Evolutionary conservation across 2,888 invertebrate species (phyloP).

Genomic region (Acrobasis consociella): DNA sequence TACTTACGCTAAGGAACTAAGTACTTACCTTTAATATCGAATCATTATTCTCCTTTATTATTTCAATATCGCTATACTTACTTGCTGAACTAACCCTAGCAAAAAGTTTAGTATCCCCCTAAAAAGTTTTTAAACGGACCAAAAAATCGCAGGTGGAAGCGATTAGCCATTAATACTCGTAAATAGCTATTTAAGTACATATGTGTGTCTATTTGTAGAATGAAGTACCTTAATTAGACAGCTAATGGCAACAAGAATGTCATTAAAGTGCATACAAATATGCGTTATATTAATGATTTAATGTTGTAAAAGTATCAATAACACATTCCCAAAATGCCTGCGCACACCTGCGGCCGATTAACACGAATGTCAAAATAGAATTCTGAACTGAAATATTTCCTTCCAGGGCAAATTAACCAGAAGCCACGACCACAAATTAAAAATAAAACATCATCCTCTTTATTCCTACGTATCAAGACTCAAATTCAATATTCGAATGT

Average conservation of each 20-base stretch:
- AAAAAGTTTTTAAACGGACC: too few species aligned
- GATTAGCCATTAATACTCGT: neutral
- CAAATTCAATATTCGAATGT: constrained; percentile 8
- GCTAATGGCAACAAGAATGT: constrained; percentile 18
- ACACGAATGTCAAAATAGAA: constrained; percentile 78
- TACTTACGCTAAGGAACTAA: too few species aligned
- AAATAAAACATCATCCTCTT: neutral
- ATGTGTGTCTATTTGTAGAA: neutral
- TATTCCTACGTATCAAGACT: constrained; percentile 7
- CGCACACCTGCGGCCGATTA: constrained; percentile 74
- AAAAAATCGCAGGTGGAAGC: neutral
- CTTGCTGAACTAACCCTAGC: too few species aligned
- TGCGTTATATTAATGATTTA: constrained; percentile 23
- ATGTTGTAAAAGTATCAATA: constrained; percentile 45
- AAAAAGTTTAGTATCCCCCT: too few species aligned
- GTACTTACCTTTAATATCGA: too few species aligned
- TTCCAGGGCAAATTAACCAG: constrained; percentile 57
- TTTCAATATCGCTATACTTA: too few species aligned
- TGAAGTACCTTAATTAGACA: constrained; percentile 13
- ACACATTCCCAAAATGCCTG: constrained; percentile 54
- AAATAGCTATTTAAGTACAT: too few species aligned
- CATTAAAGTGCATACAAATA: constrained; percentile 20
- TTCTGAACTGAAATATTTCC: constrained; percentile 64
- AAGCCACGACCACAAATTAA: constrained; percentile 39
- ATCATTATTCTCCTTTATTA: too few species aligned